Evolutionary conservation across 2,888 invertebrate genomes (phyloP).

Genomic region (Aporophyla nigra): DNA sequence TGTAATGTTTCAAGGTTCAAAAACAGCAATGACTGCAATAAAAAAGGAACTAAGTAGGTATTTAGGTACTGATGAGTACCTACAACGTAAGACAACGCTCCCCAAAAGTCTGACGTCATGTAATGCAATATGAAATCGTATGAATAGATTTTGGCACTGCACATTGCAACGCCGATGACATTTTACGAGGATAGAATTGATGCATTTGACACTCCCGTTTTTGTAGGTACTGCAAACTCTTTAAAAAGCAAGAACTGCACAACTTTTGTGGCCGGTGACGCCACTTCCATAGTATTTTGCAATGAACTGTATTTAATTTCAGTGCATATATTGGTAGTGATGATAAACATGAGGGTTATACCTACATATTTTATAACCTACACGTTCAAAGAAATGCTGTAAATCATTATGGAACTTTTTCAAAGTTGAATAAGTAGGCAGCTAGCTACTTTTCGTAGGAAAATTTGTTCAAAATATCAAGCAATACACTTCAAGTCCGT

Average conservation of each 20-base stretch:
- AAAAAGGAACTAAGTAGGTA: no score
- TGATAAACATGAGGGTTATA: no score
- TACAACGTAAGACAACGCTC: not conserved
- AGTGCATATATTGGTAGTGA: not conserved
- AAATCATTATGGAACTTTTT: not conserved
- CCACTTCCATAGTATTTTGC: not conserved
- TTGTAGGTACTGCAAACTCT: not conserved
- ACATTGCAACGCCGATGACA: not conserved
- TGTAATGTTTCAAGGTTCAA: not conserved
- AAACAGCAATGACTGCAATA: no score
- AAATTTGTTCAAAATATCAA: not conserved
- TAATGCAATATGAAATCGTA: not conserved
- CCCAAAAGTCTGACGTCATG: not conserved
- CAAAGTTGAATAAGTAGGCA: not conserved
- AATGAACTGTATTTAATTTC: not conserved
- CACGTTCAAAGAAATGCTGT: not conserved
- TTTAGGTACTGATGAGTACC: not conserved
- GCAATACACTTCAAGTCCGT: not conserved
- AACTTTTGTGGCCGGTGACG: not conserved
- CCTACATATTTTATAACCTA: not conserved
- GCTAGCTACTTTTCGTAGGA: no score
- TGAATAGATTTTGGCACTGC: conserved; percentile 40
- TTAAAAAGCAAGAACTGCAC: not conserved
- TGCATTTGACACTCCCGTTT: not conserved
- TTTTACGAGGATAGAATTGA: not conserved